Percentiles rank a stretch among this genome's conserved stretches.
Conservation (phyloP, 2,888 invertebrate genomes). For the Drosophila pegasa region DNA sequence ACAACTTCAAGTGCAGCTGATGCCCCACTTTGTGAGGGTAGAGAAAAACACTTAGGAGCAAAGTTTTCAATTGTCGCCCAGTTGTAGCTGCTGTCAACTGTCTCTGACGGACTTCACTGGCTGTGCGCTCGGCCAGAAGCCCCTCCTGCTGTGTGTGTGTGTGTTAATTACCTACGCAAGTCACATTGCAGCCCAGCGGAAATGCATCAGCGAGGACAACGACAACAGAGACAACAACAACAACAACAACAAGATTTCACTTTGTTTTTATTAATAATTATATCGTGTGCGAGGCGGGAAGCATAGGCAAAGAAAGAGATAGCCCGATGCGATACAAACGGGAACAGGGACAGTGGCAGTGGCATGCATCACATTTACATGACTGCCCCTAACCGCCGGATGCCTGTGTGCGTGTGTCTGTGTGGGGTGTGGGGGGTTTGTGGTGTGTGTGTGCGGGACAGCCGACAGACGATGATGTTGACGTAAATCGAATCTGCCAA, state of each 20-base stretch:
- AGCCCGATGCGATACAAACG: slow-evolving; percentile 1
- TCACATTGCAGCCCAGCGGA: slow-evolving; percentile 46
- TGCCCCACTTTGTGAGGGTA: slow-evolving; percentile 15
- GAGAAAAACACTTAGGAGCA: slow-evolving; percentile 23
- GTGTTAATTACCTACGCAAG: slow-evolving; percentile 67
- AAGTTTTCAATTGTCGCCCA: slow-evolving; percentile 33
- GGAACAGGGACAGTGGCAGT: background rate
- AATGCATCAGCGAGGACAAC: slow-evolving; percentile 58
- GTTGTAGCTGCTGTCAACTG: slow-evolving; percentile 5
- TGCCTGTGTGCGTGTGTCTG: slow-evolving; percentile 8
- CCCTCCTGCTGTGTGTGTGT: slow-evolving; percentile 59
- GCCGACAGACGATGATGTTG: slow-evolving; percentile 56
- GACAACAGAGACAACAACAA: slow-evolving; percentile 15
- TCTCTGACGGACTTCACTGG: slow-evolving; percentile 22
- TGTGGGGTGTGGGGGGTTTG: background rate
- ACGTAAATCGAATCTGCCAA: slow-evolving; percentile 77
- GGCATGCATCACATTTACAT: slow-evolving; percentile 50
- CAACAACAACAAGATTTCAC: slow-evolving; percentile 46
- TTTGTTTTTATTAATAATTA: slow-evolving; percentile 76
- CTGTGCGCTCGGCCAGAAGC: background rate
- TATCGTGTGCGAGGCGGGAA: slow-evolving; percentile 57
- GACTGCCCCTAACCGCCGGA: slow-evolving; percentile 21
- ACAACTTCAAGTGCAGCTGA: background rate
- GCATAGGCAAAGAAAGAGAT: background rate
- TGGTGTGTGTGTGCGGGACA: background rate